phyloP scores from a whole-genome alignment of 2,888 invertebrate genomes.

The Eudasyphora cyanicolor region DNA sequence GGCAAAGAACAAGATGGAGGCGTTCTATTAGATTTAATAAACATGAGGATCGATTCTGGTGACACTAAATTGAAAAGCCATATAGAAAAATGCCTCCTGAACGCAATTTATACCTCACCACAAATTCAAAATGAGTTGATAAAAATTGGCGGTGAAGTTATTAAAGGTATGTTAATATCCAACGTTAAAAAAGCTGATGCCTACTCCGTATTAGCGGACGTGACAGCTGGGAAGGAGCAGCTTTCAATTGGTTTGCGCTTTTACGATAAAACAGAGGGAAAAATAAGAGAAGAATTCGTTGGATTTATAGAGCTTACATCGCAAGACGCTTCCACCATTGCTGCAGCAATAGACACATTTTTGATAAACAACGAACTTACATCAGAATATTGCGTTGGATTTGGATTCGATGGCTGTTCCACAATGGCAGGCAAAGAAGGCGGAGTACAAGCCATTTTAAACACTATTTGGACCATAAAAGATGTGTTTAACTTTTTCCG shows the following conservation, averaged over 20 bases:
- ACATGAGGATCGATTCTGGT: conserved; percentile 1
- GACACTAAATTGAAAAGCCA: conserved; percentile 18
- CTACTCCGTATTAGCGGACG: not conserved
- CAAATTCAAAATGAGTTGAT: not conserved
- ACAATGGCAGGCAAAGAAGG: conserved; percentile 38
- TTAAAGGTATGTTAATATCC: not conserved
- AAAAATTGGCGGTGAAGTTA: not conserved
- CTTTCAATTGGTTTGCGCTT: conserved; percentile 45
- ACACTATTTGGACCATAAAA: conserved; percentile 34
- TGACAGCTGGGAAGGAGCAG: conserved; percentile 30
- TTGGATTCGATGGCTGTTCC: conserved; percentile 43
- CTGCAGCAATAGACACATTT: conserved; percentile 34
- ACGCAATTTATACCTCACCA: not conserved
- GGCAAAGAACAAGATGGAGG: not conserved
- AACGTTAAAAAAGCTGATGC: not conserved
- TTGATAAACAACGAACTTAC: not conserved
- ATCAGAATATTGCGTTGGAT: conserved; percentile 20
- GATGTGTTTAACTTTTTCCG: conserved; percentile 44
- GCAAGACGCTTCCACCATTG: conserved; percentile 24
- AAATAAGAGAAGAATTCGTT: no score
- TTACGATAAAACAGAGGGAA: conserved; percentile 26
- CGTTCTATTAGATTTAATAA: conserved; percentile 4
- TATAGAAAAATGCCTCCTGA: not conserved
- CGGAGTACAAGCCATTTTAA: conserved; percentile 43
- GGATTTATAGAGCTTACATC: conserved; percentile 13